phyloP scores from a whole-genome alignment of 92 coral and sea anemone species.

The Muricea muricata region DNA sequence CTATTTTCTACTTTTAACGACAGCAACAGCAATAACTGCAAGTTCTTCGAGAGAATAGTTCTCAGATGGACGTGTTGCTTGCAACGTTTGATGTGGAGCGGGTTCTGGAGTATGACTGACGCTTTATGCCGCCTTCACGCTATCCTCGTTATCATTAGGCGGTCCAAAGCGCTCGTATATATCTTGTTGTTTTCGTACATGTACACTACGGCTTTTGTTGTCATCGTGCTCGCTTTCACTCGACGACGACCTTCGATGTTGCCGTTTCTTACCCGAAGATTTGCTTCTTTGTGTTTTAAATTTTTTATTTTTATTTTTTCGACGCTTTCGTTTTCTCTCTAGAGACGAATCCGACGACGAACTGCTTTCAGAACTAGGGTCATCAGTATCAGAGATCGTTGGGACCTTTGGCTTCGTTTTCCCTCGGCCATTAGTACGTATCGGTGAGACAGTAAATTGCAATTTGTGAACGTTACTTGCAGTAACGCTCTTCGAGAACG shows the following conservation, averaged over 20 bases:
- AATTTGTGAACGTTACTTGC: not conserved
- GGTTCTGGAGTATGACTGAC: not conserved
- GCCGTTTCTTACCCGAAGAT: not conserved
- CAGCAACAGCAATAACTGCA: slow-evolving; percentile 3
- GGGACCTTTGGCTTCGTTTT: too few species aligned
- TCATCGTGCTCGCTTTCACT: not conserved
- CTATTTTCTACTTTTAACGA: not conserved
- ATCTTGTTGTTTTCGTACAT: not conserved
- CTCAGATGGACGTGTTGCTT: not conserved
- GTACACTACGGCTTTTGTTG: not conserved
- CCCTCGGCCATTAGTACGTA: not conserved
- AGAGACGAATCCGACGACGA: not conserved
- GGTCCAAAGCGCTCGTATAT: slow-evolving; percentile 7
- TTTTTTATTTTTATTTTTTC: not conserved
- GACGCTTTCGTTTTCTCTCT: not conserved
- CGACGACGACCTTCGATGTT: not conserved
- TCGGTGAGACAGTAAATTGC: not conserved
- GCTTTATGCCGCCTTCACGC: not conserved
- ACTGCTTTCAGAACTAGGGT: too few species aligned
- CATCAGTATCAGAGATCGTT: too few species aligned
- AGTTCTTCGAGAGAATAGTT: not conserved
- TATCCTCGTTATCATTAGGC: not conserved
- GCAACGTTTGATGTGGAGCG: not conserved
- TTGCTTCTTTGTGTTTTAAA: not conserved
- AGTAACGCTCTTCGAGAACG: not conserved